Evolutionary conservation across 1,140 invertebrate genomes (phyloP).

Genomic region (Planococcus citri): DNA sequence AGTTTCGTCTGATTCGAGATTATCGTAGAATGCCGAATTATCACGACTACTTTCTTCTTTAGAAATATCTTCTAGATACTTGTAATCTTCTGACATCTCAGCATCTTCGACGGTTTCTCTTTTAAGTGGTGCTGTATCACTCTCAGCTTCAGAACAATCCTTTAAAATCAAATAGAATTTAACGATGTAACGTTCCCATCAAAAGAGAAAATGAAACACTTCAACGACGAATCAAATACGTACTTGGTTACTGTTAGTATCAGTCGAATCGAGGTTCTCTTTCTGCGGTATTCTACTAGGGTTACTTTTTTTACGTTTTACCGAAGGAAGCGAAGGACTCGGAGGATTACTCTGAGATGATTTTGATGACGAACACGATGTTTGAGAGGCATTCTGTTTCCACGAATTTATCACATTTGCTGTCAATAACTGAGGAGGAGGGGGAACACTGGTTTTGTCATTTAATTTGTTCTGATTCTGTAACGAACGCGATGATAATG

Average conservation of each 20-base stretch:
- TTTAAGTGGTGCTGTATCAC: neutral
- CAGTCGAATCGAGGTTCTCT: conserved; percentile 16
- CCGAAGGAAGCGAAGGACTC: conserved; percentile 22
- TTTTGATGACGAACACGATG: conserved; percentile 14
- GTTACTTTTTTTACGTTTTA: conserved; percentile 27
- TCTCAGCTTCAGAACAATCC: conserved; percentile 10
- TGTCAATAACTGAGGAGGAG: conserved; percentile 22
- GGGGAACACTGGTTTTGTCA: conserved; percentile 13
- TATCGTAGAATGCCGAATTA: neutral
- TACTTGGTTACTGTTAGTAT: conserved; percentile 21
- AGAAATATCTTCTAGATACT: neutral
- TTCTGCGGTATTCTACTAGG: conserved; percentile 25
- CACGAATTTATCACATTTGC: conserved; percentile 10
- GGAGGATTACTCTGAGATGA: conserved; percentile 14
- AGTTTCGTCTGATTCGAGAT: neutral
- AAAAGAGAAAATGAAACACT: neutral
- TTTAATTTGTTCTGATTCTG: conserved; percentile 24
- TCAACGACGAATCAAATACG: neutral
- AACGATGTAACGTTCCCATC: neutral
- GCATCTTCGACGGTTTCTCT: neutral
- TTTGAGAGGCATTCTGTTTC: conserved; percentile 6
- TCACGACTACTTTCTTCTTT: neutral
- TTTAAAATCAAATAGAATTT: neutral
- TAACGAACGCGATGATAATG: too few relatives aligned
- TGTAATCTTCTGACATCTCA: neutral